Evolutionary conservation across 2,113 vertebrate genomes (phyloP).

Genomic region (Climacteris rufus): DNA sequence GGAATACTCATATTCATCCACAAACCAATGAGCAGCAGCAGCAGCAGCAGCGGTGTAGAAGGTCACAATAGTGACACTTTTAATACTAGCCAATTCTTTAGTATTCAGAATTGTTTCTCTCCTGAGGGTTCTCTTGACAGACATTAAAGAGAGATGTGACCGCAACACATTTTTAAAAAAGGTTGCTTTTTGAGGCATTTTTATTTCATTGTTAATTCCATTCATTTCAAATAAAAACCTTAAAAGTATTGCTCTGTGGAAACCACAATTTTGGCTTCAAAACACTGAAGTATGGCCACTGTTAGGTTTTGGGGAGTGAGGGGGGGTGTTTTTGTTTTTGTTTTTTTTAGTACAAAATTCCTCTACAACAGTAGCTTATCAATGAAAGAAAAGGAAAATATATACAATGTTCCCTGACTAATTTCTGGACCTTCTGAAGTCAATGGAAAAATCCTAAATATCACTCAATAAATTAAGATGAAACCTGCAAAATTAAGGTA

Average conservation of each 20-base stretch:
- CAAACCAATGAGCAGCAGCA: neutral
- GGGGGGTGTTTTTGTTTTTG: too few species aligned
- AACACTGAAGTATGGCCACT: neutral
- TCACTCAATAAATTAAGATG: neutral
- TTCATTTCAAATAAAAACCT: slow-evolving; percentile 1
- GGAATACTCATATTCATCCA: neutral
- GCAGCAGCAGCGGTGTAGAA: neutral
- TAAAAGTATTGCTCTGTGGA: neutral
- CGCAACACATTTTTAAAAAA: neutral
- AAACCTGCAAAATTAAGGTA: neutral
- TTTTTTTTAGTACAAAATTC: neutral
- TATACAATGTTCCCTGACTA: neutral
- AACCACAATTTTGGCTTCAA: neutral
- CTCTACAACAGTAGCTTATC: neutral
- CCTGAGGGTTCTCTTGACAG: neutral
- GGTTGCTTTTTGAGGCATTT: neutral
- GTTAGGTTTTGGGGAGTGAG: too few species aligned
- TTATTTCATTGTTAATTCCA: neutral
- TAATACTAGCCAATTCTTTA: neutral
- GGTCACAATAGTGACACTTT: neutral
- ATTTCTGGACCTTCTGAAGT: neutral
- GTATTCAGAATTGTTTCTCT: neutral
- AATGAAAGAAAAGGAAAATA: neutral
- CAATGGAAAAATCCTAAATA: neutral
- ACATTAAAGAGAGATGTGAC: neutral